Evolutionary conservation across 2,113 vertebrate genomes (phyloP), one percentile per base, ranked within the genome.

Genomic region (Nibea albiflora): DNA sequence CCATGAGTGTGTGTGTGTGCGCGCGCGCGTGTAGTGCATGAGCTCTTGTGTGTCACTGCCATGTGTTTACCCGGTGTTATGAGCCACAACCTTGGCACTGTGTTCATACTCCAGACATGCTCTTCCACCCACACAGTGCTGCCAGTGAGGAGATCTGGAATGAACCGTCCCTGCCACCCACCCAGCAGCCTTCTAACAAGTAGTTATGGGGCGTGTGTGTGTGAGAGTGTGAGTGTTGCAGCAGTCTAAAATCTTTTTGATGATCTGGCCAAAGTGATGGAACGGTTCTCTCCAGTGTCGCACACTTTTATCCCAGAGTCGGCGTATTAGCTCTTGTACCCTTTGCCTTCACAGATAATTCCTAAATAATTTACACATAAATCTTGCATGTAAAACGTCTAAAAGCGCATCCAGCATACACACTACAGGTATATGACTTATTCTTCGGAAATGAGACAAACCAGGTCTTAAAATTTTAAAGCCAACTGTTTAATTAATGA

Each of bases 121-220:
- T 91, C 84, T 67, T 90, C 86, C 87, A 42, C 92, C 91, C 90
- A 92, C 92, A 64, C 85, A 89, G 78, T 83, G 88, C 89, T 93
- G 89, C 91, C 78, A n/a, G 83, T 20, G 62, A 83, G 79, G 76
- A 87, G 86, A 92, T 85, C 83, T 90, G 86, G 82, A 90, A 89
- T 86, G 73, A 87, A 81, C 83, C 84, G 54, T 81, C 61, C 71
- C 53, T 57, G 31, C 90, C 89, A 85, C 89, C 91, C 83, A 87
- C 88, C 84, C 64, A 78, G 84, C 86, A 85, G 83, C 80, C 86
- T 76, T 88, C 81, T 76, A 89, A 92, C 86, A 85, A 89, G 85
- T 85, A 82, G 83, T 76, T 73, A 54, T 69, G 72, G 72, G 54
- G 42, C 20, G 9, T 62, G 73, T 52, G 31, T 11, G 63, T 19